Percentiles rank a stretch among this genome's conserved stretches.
Conservation (phyloP, 2,888 invertebrate genomes). For the Eretmocerus hayati region DNA sequence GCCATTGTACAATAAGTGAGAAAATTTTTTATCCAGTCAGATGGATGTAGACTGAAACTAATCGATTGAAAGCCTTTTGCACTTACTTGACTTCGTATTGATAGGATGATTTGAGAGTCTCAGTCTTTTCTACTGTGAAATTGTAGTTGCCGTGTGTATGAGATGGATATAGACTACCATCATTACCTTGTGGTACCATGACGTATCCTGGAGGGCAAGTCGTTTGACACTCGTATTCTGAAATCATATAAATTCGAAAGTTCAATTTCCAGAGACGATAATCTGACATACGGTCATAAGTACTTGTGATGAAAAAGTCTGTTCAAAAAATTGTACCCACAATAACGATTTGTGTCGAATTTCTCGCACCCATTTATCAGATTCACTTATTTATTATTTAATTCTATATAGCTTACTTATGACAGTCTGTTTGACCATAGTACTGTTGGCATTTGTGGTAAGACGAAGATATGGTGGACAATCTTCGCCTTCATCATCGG, state of each 20-base stretch:
- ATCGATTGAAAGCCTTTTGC: background rate
- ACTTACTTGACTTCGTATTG: background rate
- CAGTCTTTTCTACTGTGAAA: background rate
- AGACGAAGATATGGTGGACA: no score
- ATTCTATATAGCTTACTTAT: constrained; percentile 10
- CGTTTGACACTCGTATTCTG: constrained; percentile 9
- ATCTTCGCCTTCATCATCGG: constrained; percentile 71
- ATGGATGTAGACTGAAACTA: background rate
- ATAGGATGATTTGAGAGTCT: background rate
- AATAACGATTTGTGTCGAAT: no score
- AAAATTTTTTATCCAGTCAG: no score
- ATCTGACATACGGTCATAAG: no score
- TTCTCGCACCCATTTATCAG: no score
- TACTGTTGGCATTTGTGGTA: constrained; percentile 3
- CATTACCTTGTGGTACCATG: background rate
- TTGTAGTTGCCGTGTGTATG: background rate
- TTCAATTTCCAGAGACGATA: no score
- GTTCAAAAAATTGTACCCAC: no score
- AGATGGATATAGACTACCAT: background rate
- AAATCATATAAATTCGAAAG: background rate
- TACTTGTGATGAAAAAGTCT: no score
- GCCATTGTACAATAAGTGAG: no score
- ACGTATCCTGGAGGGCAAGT: constrained; percentile 15
- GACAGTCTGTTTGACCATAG: constrained; percentile 4
- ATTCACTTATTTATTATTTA: background rate